phyloP scores from a whole-genome alignment of 2,113 vertebrate genomes.

The Peromyscus californicus region DNA sequence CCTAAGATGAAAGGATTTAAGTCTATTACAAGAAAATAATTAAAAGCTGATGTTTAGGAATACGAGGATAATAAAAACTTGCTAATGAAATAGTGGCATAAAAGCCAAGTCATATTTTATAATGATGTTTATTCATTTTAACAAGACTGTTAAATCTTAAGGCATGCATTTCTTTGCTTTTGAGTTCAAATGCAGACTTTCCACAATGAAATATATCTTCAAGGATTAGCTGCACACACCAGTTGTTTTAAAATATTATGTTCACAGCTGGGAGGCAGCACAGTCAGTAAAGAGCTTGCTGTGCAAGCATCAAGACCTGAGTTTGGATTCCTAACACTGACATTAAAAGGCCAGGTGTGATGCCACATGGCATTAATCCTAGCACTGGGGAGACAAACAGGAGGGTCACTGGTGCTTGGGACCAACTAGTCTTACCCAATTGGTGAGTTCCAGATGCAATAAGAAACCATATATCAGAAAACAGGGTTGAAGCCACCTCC shows the following conservation, averaged over 20 bases:
- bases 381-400: neutral
- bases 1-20: constrained; percentile 51
- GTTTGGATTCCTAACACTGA: neutral
- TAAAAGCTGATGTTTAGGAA: constrained; percentile 49
- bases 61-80: constrained; percentile 50
- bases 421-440: neutral
- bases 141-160: constrained; percentile 16
- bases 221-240: neutral
- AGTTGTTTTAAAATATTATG: constrained; percentile 13
- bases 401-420: neutral
- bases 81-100: constrained; percentile 47
- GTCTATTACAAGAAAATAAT: constrained; percentile 58
- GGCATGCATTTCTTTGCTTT: neutral
- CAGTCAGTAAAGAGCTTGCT: too few species aligned
- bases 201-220: neutral
- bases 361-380: neutral
- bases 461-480: neutral
- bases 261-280: neutral
- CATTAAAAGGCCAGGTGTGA: neutral
- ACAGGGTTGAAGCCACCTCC: neutral
- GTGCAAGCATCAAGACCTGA: neutral
- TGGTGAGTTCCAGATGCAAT: neutral
- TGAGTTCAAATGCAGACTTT: constrained; percentile 45
- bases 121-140: constrained; percentile 39
- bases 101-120: neutral